Base-by-base conservation (phyloP, 2,113 vertebrate genomes). In the Rhegmatorhina hoffmannsi region DNA sequence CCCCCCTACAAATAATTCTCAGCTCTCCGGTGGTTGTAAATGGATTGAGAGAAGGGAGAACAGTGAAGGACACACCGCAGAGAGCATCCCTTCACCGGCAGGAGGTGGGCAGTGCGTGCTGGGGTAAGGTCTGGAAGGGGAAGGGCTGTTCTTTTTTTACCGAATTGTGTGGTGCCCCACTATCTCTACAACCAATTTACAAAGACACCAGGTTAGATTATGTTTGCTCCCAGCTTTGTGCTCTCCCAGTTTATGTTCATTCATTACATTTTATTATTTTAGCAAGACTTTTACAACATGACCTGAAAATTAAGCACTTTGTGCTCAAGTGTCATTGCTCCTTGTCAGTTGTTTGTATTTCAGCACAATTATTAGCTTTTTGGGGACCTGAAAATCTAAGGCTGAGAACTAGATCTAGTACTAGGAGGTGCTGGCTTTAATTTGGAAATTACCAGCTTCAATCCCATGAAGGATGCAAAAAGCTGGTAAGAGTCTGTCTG, bases 81-180 rank as follows among this genome's bases (percentile, higher is more conserved):
- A 66, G 59, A 88, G 2, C 33, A 77, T 9, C 38, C 2, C 26
- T 70, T 70, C 21, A 0, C 9, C 66, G 44, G 19, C 62, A 82
- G 63, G 56, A 11, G 21, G 6, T 40, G 36, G 40, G 24, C 36
- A 66, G 29, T 2, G 11, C 25, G 53, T 69, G 23, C 6, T 66
- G 19, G 17, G 9, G 13, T 18, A 58, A 88, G 23, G 50, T 14
- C 4, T 17, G 55, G 50, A 50, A 80, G 10, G 17, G 7, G 11
- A 46, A 55, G 16, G 36, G 19, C 18, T 58, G 29, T 43, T 20
- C 10, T 74, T 9, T 5, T 66, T 77, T 75, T 29, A 52, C 5
- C 14, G 29, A 83, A 59, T 11, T 50, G 7, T 2, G 0, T 2
- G 7, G 5, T 59, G 7, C 11, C 6, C 13, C 2, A 47, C 13